These are phyloP conservation scores for Malurus elegans DNA, from an alignment of 2,113 vertebrate genomes.

Conservation along the genomic window DNA sequence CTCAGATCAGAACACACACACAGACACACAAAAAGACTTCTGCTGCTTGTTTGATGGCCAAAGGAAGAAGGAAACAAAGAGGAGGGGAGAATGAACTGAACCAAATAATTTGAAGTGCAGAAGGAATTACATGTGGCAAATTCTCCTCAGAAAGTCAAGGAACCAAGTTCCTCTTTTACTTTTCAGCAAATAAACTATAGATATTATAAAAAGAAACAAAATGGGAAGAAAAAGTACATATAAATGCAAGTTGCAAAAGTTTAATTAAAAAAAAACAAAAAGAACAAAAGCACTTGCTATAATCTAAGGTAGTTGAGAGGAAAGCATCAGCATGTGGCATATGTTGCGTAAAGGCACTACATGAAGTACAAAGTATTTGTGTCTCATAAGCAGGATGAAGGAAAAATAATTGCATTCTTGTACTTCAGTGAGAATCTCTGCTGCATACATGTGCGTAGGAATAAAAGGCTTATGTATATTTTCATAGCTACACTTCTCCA, in stretches of 20 bases:
- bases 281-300: background rate
- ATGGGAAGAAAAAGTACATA: background rate
- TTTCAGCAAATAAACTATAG: background rate
- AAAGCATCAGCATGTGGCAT: background rate
- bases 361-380: background rate
- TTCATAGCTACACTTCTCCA: conserved; percentile 1
- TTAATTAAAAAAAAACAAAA: background rate
- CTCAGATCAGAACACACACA: background rate
- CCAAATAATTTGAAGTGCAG: background rate
- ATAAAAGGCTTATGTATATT: conserved; percentile 29
- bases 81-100: background rate
- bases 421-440: conserved; percentile 3
- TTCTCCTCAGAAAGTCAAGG: background rate
- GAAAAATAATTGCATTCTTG: conserved; percentile 15
- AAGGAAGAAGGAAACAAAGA: conserved; percentile 4
- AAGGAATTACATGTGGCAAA: background rate
- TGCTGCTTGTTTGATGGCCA: background rate
- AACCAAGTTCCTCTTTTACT: background rate
- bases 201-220: background rate
- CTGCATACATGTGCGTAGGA: conserved; percentile 19
- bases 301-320: background rate
- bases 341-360: background rate
- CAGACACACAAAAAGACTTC: background rate
- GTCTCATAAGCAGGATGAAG: background rate
- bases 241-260: background rate